Conservation (phyloP, 2,113 vertebrate species). For the Hippocampus guttulatus region DNA sequence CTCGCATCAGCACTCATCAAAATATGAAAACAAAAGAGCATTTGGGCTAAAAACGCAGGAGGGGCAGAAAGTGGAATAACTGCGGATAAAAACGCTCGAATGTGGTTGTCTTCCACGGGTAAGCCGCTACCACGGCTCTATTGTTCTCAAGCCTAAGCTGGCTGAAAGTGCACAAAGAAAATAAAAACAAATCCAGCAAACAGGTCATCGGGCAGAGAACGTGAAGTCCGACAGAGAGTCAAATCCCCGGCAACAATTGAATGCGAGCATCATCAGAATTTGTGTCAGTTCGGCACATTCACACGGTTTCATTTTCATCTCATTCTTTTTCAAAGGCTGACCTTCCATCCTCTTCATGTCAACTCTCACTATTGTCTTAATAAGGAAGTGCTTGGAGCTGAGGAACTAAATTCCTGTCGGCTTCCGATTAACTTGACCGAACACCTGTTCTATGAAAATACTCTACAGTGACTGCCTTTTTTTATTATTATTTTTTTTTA, state of each 20-base stretch:
- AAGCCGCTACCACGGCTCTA: conserved; percentile 20
- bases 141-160: conserved; percentile 45
- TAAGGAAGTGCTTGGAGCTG: conserved; percentile 26
- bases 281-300: conserved; percentile 18
- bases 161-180: conserved; percentile 25
- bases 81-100: conserved; percentile 27
- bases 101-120: conserved; percentile 20
- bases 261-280: conserved; percentile 30
- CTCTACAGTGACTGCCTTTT: neutral
- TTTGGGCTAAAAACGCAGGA: conserved; percentile 38
- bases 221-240: neutral
- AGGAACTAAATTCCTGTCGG: conserved; percentile 21
- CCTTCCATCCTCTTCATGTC: conserved; percentile 20
- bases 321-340: conserved; percentile 46
- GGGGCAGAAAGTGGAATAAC: conserved; percentile 30
- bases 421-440: neutral
- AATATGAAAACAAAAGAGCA: conserved; percentile 26
- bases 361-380: conserved; percentile 39
- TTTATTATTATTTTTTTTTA: too few relatives aligned
- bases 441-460: neutral
- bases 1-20: conserved; percentile 59
- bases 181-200: conserved; percentile 24
- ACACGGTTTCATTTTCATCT: conserved; percentile 30
- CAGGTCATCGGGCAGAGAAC: conserved; percentile 26
- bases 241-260: neutral